Conservation (phyloP, 2,888 invertebrate species). For the Spodoptera littoralis region DNA sequence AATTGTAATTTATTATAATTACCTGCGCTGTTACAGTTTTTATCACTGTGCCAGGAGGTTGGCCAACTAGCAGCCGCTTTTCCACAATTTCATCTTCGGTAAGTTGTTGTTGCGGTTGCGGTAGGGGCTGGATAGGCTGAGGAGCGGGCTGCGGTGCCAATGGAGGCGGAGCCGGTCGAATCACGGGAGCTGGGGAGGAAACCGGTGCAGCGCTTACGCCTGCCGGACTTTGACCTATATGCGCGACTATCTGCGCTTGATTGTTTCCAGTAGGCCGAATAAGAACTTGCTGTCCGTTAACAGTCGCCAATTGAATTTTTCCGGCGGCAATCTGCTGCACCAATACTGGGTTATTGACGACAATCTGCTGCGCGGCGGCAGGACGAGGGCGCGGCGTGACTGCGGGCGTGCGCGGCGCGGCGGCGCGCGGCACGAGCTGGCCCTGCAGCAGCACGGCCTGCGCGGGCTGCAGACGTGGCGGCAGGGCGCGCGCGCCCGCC, state of each 20-base stretch:
- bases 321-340: slow-evolving; percentile 95
- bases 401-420: slow-evolving; percentile 60
- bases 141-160: slow-evolving; percentile 57
- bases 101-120: slow-evolving; percentile 63
- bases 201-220: slow-evolving; percentile 57
- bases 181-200: slow-evolving; percentile 56
- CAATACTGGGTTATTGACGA: slow-evolving; percentile 93
- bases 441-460: slow-evolving; percentile 68
- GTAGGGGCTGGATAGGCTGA: slow-evolving; percentile 43
- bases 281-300: slow-evolving; percentile 95
- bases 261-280: slow-evolving; percentile 94
- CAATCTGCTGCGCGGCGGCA: slow-evolving; percentile 90
- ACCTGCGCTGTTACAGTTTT: slow-evolving; percentile 95
- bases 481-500: slow-evolving; percentile 59
- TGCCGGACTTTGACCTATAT: slow-evolving; percentile 89
- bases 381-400: slow-evolving; percentile 74
- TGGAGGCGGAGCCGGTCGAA: slow-evolving; percentile 56
- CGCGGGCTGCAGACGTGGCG: slow-evolving; percentile 63
- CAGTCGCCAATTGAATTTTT: slow-evolving; percentile 94
- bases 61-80: slow-evolving; percentile 92
- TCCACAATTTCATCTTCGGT: slow-evolving; percentile 89
- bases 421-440: slow-evolving; percentile 78
- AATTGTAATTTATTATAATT: slow-evolving; percentile 32
- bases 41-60: slow-evolving; percentile 95
- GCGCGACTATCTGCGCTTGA: slow-evolving; percentile 93